A percentile compares a stretch with the other conserved stretches of the same genome.
These are phyloP conservation scores for Spheniscus mendiculus DNA, from an alignment of 2,113 vertebrate species.

Conservation along the genomic window DNA sequence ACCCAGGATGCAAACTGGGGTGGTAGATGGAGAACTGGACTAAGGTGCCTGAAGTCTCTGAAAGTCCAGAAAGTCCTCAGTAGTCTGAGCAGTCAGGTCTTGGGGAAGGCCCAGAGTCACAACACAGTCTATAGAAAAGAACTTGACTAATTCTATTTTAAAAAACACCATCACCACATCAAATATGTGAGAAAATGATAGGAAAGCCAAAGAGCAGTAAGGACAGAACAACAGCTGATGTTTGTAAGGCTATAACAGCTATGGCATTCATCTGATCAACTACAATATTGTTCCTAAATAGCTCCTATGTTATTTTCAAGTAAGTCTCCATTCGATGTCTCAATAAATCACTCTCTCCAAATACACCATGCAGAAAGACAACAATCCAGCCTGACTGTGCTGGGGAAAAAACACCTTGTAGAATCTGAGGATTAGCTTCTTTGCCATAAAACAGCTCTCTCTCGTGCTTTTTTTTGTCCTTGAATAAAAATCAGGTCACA, in stretches of 20 bases:
- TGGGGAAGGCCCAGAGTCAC: background rate
- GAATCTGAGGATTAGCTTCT: background rate
- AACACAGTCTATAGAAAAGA: background rate
- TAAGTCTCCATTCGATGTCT: background rate
- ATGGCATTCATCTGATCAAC: background rate
- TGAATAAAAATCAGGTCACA: background rate
- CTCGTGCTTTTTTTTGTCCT: background rate
- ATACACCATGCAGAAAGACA: background rate
- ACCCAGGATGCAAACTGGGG: background rate
- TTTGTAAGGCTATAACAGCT: background rate
- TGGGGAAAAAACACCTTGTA: background rate
- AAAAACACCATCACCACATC: background rate
- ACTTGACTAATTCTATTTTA: background rate
- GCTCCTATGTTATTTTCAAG: background rate
- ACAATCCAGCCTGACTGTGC: background rate
- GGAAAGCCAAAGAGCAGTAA: background rate
- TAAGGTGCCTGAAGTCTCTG: background rate
- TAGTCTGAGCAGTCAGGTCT: background rate
- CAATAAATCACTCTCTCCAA: background rate
- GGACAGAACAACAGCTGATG: background rate
- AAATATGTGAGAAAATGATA: background rate
- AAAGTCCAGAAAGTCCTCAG: background rate
- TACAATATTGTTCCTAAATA: background rate
- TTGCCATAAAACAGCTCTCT: background rate
- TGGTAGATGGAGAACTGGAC: background rate